Conservation (phyloP, 2,888 invertebrate genomes). For the Spicauda simplicius region DNA sequence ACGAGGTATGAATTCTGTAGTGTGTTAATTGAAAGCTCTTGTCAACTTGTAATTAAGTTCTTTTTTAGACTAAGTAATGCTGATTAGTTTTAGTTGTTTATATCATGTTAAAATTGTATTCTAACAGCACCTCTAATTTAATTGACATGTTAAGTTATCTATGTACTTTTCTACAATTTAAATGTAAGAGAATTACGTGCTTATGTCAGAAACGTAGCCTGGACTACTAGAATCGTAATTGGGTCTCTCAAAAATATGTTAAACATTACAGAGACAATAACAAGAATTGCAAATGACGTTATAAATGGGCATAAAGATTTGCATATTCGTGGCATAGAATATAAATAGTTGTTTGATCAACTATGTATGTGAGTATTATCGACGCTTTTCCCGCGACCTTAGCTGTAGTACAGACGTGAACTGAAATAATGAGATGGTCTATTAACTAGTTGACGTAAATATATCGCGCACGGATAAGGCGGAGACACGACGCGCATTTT, state of each 20-base stretch:
- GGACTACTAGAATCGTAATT: not conserved
- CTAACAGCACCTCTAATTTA: not conserved
- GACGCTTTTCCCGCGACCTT: conserved; percentile 69
- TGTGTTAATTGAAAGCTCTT: not conserved
- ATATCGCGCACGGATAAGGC: conserved; percentile 46
- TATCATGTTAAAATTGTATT: not conserved
- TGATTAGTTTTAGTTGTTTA: not conserved
- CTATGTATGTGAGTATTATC: conserved; percentile 53
- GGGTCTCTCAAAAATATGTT: conserved; percentile 13
- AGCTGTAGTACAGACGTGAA: conserved; percentile 69
- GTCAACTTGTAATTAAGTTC: not conserved
- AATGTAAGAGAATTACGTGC: not conserved
- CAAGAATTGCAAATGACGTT: conserved; percentile 55
- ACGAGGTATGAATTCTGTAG: not conserved
- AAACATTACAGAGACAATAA: conserved; percentile 51
- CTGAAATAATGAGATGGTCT: conserved; percentile 75
- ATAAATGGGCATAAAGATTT: conserved; percentile 58
- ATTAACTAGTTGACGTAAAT: conserved; percentile 74
- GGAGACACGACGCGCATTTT: conserved; percentile 39
- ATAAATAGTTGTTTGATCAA: conserved; percentile 62
- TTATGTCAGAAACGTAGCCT: not conserved
- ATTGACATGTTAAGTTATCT: no score
- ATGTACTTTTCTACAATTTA: no score
- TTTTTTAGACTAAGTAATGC: no score
- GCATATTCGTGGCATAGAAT: conserved; percentile 63